Conservation (phyloP, 1,140 invertebrate genomes). For the Drosophila tsacasi region DNA sequence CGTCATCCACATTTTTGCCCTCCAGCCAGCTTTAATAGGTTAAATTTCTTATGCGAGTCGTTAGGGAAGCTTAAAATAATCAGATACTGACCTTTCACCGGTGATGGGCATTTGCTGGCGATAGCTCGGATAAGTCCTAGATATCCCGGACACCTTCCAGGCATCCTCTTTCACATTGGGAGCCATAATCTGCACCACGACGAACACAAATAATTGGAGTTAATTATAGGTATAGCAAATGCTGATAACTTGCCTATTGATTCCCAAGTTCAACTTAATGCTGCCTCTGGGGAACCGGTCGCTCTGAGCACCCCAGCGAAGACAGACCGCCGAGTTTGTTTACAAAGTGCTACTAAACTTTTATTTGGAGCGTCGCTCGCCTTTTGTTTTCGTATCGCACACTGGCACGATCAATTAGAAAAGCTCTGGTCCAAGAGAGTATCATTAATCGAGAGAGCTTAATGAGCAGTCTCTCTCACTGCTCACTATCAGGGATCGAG, state of each 20-base stretch:
- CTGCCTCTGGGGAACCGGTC: conserved; percentile 49
- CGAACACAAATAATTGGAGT: background rate
- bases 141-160: conserved; percentile 69
- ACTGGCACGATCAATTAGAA: conserved; percentile 48
- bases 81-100: conserved; percentile 46
- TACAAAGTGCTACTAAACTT: conserved; percentile 42
- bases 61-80: background rate
- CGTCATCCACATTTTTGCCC: conserved; percentile 89
- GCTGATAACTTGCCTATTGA: conserved; percentile 21
- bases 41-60: background rate
- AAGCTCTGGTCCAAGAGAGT: conserved; percentile 47
- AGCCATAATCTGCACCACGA: conserved; percentile 40
- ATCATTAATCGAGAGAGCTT: conserved; percentile 33
- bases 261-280: conserved; percentile 32
- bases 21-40: conserved; percentile 87
- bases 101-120: conserved; percentile 30
- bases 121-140: conserved; percentile 66
- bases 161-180: conserved; percentile 53
- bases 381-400: conserved; percentile 37
- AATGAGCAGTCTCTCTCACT: conserved; percentile 9
- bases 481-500: conserved; percentile 20
- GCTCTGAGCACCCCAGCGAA: conserved; percentile 11
- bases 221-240: conserved; percentile 9
- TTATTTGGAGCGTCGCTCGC: conserved; percentile 42
- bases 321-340: conserved; percentile 49